Percentiles rank a stretch among this genome's conserved stretches.
Evolutionary conservation across 2,888 invertebrate genomes (phyloP).

Genomic region (Cerceris ruficornis): DNA sequence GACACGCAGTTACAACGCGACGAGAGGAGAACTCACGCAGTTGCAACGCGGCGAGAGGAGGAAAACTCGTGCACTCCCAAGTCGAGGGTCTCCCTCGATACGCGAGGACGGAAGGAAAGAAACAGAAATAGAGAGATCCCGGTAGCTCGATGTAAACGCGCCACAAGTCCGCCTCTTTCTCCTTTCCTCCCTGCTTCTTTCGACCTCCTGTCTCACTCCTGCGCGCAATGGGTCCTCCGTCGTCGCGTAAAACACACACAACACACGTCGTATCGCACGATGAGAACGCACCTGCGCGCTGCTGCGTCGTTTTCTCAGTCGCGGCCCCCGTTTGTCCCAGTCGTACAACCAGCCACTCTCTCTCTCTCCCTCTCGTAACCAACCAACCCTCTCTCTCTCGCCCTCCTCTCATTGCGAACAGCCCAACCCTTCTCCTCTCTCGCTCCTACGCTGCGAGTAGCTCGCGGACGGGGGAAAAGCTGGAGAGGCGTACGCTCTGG

Average conservation of each 20-base stretch:
- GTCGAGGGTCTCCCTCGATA: neutral
- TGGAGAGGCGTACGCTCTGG: slow-evolving; percentile 3
- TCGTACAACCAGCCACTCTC: slow-evolving; percentile 15
- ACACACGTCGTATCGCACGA: slow-evolving; percentile 44
- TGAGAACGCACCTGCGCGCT: slow-evolving; percentile 63
- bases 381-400: neutral
- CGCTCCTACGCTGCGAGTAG: slow-evolving; percentile 11
- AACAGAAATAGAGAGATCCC: neutral
- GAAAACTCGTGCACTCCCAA: too few relatives aligned
- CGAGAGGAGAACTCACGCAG: neutral
- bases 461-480: slow-evolving; percentile 8
- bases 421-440: neutral
- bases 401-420: neutral
- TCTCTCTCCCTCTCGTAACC: slow-evolving; percentile 8
- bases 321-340: slow-evolving; percentile 63
- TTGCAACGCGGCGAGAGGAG: too few relatives aligned
- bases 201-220: neutral
- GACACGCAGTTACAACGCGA: neutral
- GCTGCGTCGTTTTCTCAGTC: slow-evolving; percentile 65
- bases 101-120: slow-evolving; percentile 3
- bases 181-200: neutral
- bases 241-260: slow-evolving; percentile 11
- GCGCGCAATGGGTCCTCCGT: slow-evolving; percentile 2
- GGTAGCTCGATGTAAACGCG: slow-evolving; percentile 46
- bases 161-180: slow-evolving; percentile 34